Evolutionary conservation across 2,113 vertebrate species (phyloP), one percentile per base, ranked within the genome.

Genomic region (Prunella himalayana): DNA sequence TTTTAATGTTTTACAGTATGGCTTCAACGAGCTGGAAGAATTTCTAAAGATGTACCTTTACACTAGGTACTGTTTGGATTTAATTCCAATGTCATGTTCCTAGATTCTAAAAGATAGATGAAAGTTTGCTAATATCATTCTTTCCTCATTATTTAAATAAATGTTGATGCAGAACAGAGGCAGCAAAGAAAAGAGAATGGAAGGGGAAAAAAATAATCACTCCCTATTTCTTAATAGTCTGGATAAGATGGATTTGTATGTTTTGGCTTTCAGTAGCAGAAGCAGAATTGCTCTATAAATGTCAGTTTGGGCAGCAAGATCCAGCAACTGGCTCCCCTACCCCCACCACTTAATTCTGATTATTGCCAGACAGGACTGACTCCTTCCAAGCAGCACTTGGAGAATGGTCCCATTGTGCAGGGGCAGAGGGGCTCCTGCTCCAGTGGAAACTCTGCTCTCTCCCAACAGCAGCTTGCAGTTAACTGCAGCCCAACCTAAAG

Each of bases 401-500:
- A 97, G 97, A 98, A 97, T 96, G 89, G 86, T 86, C 86, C 91
- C 94, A 86, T 98, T 97, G 97, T 94, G 66, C 83, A 8, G 56
- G 39, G 68, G 65, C n/a, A 90, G 68, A 89, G 87, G 90, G 95
- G 88, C 95, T 97, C 95, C 92, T 97, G 95, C 87, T 94, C 95
- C 97, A 96, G 83, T 87, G 90, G 95, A 96, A 96, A 96, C 51
- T 91, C 95, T 95, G 37, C 37, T 98, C 98, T 98, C 98, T 97
- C 95, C 81, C 97, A 97, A 89, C 98, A 98, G 98, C 98, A 98
- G 98, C 96, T 98, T 97, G 93, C 96, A 95, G 97, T 98, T 98
- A 98, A 97, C 96, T 97, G 75, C 95, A 97, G 97, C 92, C 97
- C 92, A 95, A 95, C 95, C 97, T 93, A 97, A 92, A 97, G 93